A percentile compares a stretch with the other conserved stretches of the same genome.
These are phyloP conservation scores for Cyphomyrus plagiostoma DNA, from an alignment of 2,113 vertebrate species.

Conservation along the genomic window DNA sequence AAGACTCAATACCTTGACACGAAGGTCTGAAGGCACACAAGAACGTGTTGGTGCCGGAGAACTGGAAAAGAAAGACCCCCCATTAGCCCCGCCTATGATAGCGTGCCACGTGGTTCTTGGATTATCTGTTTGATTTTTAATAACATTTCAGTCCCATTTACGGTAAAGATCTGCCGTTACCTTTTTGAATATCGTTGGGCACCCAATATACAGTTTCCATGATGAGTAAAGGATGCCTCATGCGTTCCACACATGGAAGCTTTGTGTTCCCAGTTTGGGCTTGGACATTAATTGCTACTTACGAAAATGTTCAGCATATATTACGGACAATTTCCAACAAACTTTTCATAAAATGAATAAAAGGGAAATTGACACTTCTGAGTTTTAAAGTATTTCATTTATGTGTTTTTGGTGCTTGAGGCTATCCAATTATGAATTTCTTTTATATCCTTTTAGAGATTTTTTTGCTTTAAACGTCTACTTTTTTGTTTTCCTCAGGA, in stretches of 20 bases:
- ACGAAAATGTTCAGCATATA: background rate
- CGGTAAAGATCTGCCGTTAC: background rate
- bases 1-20: background rate
- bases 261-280: background rate
- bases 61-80: background rate
- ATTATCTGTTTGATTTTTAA: background rate
- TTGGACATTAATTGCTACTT: background rate
- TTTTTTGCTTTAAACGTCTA: background rate
- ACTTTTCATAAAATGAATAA: background rate
- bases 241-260: background rate
- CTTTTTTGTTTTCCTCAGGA: constrained; percentile 61
- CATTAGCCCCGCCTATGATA: background rate
- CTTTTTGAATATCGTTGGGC: background rate
- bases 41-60: background rate
- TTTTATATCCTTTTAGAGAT: background rate
- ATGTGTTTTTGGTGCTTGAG: background rate
- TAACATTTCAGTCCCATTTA: background rate
- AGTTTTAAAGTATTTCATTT: background rate
- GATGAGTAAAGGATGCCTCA: background rate
- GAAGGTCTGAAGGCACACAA: background rate
- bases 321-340: background rate
- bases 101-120: background rate
- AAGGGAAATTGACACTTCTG: background rate
- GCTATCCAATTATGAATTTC: background rate
- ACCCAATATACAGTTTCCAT: background rate